Evolutionary conservation across 2,888 invertebrate species (phyloP).

Genomic region (Limenitis camilla): DNA sequence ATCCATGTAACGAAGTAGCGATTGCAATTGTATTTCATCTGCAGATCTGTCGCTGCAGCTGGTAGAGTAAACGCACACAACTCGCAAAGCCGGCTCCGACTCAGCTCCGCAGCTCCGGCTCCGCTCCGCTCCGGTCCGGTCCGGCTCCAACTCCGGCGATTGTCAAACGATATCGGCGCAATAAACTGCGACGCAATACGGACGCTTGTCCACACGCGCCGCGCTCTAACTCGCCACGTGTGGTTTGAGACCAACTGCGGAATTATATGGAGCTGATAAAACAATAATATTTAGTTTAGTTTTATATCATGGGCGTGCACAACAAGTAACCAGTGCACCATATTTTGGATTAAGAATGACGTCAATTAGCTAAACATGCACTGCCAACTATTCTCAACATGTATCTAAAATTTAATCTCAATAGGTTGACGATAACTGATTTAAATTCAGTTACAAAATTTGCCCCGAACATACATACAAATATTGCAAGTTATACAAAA

Average conservation of each 20-base stretch:
- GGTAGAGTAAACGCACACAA: conserved; percentile 21
- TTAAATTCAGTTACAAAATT: too few relatives aligned
- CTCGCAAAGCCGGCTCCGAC: conserved; percentile 20
- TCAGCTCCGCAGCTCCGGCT: too few relatives aligned
- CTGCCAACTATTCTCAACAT: too few relatives aligned
- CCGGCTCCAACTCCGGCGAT: conserved; percentile 41
- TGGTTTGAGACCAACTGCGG: conserved; percentile 36
- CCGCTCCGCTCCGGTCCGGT: too few relatives aligned
- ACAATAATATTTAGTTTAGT: neutral
- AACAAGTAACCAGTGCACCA: too few relatives aligned
- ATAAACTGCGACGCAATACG: conserved; percentile 55
- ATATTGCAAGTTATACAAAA: too few relatives aligned
- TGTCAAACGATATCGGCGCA: conserved; percentile 49
- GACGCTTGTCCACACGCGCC: conserved; percentile 49
- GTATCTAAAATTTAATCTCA: too few relatives aligned
- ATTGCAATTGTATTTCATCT: conserved; percentile 10
- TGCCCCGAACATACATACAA: too few relatives aligned
- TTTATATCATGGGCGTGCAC: too few relatives aligned
- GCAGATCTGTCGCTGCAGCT: conserved; percentile 15
- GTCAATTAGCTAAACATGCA: too few relatives aligned
- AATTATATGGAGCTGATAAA: conserved; percentile 30
- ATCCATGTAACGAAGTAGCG: neutral
- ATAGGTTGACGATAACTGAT: too few relatives aligned
- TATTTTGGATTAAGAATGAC: too few relatives aligned
- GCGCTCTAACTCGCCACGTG: conserved; percentile 51